phyloP scores from a whole-genome alignment of 2,888 invertebrate species.

The Coecobrya sp. region DNA sequence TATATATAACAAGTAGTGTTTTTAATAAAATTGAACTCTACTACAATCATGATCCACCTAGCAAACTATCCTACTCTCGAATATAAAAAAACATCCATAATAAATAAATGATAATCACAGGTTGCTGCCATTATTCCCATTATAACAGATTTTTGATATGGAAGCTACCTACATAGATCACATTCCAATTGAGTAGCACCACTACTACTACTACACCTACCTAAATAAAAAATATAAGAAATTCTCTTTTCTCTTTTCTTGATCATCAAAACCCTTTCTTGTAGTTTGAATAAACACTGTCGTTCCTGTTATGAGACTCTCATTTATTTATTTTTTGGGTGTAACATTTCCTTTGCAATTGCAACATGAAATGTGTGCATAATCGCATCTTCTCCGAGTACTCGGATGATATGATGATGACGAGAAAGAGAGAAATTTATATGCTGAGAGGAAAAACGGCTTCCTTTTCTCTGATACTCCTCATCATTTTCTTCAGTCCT shows the following conservation, averaged over 20 bases:
- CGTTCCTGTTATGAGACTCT: background rate
- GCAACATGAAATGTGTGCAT: slow-evolving; percentile 70
- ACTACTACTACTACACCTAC: background rate
- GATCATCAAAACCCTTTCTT: background rate
- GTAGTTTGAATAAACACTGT: background rate
- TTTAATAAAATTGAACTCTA: no score
- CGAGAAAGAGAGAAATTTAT: slow-evolving; percentile 22
- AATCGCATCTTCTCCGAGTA: slow-evolving; percentile 54
- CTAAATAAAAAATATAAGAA: background rate
- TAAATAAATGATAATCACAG: slow-evolving; percentile 16
- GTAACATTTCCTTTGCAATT: slow-evolving; percentile 4
- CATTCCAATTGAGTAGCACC: background rate
- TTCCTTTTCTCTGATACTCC: slow-evolving; percentile 6
- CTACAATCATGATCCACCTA: background rate
- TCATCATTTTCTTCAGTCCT: background rate
- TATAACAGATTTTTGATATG: background rate
- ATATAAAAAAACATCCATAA: background rate
- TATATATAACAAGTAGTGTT: no score
- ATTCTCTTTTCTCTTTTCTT: background rate
- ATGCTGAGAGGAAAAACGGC: background rate
- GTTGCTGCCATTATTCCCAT: background rate
- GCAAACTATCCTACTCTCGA: background rate
- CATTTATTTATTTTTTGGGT: background rate
- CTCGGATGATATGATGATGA: slow-evolving; percentile 22
- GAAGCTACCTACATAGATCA: background rate